phyloP scores from a whole-genome alignment of 2,113 vertebrate species.

The Perca schrenkii region DNA sequence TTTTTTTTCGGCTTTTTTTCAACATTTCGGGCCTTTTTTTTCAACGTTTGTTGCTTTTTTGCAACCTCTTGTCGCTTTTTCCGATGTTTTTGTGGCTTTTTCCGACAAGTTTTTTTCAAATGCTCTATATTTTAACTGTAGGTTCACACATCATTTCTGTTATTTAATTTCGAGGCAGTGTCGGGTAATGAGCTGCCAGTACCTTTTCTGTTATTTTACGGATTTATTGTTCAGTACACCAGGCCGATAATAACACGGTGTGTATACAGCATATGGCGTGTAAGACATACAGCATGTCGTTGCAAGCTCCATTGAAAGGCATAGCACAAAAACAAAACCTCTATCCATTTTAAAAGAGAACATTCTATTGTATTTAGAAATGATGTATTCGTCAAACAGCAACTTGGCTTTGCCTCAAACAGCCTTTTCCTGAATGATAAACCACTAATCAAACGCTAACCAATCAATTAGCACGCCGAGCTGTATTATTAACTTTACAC shows the following conservation, averaged over 20 bases:
- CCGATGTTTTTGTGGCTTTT: too few species aligned
- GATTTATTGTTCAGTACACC: too few species aligned
- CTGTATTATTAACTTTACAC: conserved; percentile 47
- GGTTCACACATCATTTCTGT: too few species aligned
- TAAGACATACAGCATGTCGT: neutral
- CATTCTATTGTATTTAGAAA: neutral
- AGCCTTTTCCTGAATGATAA: conserved; percentile 35
- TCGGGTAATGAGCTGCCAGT: too few species aligned
- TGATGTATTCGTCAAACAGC: neutral
- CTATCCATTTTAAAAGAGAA: conserved; percentile 32
- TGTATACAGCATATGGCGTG: neutral
- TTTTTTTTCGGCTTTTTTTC: too few species aligned
- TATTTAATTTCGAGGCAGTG: too few species aligned
- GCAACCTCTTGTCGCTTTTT: too few species aligned
- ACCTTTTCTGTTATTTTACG: too few species aligned
- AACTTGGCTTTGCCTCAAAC: conserved; percentile 9
- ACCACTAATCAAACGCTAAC: conserved; percentile 42
- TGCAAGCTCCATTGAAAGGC: neutral
- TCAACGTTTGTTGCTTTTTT: too few species aligned
- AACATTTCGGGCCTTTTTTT: too few species aligned
- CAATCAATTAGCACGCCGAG: conserved; percentile 37
- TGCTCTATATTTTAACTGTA: too few species aligned
- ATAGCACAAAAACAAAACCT: neutral
- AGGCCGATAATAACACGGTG: neutral
- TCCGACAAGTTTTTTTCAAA: too few species aligned